Evolutionary conservation across 1,140 invertebrate genomes (phyloP).

Genomic region (Drosophila kepulauana): DNA sequence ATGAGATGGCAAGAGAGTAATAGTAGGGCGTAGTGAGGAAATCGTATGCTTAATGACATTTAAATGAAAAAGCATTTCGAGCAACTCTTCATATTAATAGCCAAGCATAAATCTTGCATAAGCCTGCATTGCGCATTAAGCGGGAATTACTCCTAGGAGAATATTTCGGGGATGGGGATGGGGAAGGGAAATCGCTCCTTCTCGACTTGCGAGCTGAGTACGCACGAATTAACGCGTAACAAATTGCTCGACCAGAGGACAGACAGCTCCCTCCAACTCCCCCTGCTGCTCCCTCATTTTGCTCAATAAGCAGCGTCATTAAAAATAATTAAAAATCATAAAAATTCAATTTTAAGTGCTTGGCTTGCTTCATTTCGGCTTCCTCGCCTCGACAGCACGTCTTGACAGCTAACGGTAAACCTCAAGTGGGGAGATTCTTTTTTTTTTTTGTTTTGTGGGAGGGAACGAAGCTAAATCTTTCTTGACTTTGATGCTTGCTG

Average conservation of each 20-base stretch:
- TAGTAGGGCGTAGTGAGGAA: conserved; percentile 30
- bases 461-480: conserved; percentile 32
- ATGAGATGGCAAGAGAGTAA: conserved; percentile 7
- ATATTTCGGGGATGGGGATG: neutral
- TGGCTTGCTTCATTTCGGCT: conserved; percentile 55
- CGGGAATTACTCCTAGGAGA: conserved; percentile 63
- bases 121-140: conserved; percentile 81
- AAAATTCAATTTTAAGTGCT: conserved; percentile 82
- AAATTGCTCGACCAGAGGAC: conserved; percentile 71
- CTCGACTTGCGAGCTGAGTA: conserved; percentile 69
- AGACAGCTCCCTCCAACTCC: conserved; percentile 1
- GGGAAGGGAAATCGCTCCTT: conserved; percentile 13
- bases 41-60: conserved; percentile 82
- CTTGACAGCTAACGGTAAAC: conserved; percentile 66
- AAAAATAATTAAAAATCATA: conserved; percentile 85
- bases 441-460: conserved; percentile 7
- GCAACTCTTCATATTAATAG: conserved; percentile 83
- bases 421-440: conserved; percentile 23
- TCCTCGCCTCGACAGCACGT: conserved; percentile 48
- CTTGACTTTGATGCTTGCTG: conserved; percentile 46
- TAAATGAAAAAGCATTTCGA: conserved; percentile 81
- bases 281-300: neutral
- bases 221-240: conserved; percentile 81
- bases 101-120: conserved; percentile 75
- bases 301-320: conserved; percentile 80